Percentiles rank a stretch among this genome's conserved stretches.
Evolutionary conservation across 2,113 vertebrate genomes (phyloP).

Genomic region (Lycocorax pyrrhopterus): DNA sequence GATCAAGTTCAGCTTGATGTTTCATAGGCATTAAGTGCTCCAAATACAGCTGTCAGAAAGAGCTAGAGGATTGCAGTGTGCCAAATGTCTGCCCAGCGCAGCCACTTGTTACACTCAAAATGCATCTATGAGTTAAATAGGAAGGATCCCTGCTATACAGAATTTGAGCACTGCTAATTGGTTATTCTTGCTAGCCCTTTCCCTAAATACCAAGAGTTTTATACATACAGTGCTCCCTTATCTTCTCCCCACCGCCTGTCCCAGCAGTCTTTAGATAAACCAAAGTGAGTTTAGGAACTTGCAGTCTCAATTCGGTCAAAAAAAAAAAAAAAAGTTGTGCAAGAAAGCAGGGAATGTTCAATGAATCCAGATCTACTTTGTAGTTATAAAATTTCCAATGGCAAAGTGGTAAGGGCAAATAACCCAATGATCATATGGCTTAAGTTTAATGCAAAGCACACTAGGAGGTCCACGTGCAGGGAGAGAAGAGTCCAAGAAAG

Average conservation of each 20-base stretch:
- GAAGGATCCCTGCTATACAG: constrained; percentile 19
- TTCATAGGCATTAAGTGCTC: constrained; percentile 61
- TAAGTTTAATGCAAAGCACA: constrained; percentile 68
- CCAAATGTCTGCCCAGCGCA: background rate
- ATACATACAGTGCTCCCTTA: constrained; percentile 55
- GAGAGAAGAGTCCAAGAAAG: constrained; percentile 60
- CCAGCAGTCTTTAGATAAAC: constrained; percentile 64
- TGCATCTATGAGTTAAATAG: constrained; percentile 22
- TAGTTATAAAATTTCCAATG: constrained; percentile 51
- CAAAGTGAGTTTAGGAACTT: constrained; percentile 39
- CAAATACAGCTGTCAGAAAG: background rate
- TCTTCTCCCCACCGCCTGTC: constrained; percentile 39
- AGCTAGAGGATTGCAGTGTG: background rate
- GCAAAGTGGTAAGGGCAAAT: constrained; percentile 35
- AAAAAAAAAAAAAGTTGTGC: background rate
- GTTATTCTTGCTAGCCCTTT: constrained; percentile 34
- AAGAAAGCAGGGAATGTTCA: constrained; percentile 52
- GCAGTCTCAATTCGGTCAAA: background rate
- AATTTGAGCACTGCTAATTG: background rate
- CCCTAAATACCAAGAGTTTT: constrained; percentile 47
- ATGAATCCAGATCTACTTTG: constrained; percentile 42
- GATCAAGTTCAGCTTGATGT: background rate
- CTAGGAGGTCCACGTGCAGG: constrained; percentile 62
- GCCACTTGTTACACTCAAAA: background rate
- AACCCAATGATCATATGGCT: constrained; percentile 61